Base-by-base conservation (phyloP, 2,797 vertebrate genomes). In the Gastrophryne carolinensis region DNA sequence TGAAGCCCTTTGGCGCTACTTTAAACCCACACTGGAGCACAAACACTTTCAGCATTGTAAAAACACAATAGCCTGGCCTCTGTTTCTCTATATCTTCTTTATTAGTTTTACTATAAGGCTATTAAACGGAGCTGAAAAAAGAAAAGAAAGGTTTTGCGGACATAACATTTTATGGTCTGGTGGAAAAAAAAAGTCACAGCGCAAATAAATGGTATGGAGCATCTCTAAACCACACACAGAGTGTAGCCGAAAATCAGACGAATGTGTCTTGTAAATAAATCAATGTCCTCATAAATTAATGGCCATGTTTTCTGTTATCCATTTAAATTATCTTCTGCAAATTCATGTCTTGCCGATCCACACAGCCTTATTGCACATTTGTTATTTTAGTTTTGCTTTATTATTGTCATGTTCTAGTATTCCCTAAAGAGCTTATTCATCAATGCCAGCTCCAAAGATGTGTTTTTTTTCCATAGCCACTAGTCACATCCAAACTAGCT, bases 21-120 rank as follows among this genome's bases (percentile, higher is more conserved):
- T 78, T 78, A 78, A 65, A 72, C 75, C 54, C 67, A 34, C 75
- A 78, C 52, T 65, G 61, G 68, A 78, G 44, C 67, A 78, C 60
- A 72, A 66, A 78, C 75, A 72, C 68, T 78, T 72, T 78, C 75
- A 78, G 75, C 60, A 72, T 71, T 78, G 75, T 78, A 78, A 78
- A 78, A 71, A 72, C 75, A 78, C 75, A 78, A 78, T 72, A 78
- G 60, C 75, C 68, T 70, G 11, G 39, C 67, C 30, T 78, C 61
- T 78, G 52, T 39, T 65, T 49, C 75, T 50, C 52, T 78, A 78
- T 78, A 58, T 78, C 75, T 72, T 78, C 60, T 78, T 78, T 78
- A 78, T 78, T 78, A 72, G 67, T 78, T 78, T 72, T 78, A 72
- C 75, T 69, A 72, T 72, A 60, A 70, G 62, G 75, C 68, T 78